A percentile compares a stretch with the other conserved stretches of the same genome.
Conservation (phyloP, 1,140 invertebrate species). For the Habropoda laboriosa region DNA sequence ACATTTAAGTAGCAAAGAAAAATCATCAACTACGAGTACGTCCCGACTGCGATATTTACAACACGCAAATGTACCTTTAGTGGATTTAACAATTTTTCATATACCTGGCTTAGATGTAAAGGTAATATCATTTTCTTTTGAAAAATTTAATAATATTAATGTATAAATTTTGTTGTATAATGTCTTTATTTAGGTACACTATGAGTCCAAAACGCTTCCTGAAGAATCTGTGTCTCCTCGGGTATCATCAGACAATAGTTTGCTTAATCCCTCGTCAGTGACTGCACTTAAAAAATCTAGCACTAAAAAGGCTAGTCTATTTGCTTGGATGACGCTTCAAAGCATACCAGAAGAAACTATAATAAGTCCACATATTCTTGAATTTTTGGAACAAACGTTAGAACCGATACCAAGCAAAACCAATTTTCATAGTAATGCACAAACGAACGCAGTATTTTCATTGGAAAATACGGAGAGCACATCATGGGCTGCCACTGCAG, state of each 20-base stretch:
- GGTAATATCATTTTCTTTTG: constrained; percentile 80
- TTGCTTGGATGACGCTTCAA: constrained; percentile 97
- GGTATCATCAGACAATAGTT: constrained; percentile 68
- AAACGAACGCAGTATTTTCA: constrained; percentile 73
- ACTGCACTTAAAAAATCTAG: constrained; percentile 83
- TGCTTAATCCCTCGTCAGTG: constrained; percentile 70
- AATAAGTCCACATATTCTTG: constrained; percentile 96
- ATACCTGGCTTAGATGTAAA: constrained; percentile 97
- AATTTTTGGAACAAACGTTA: constrained; percentile 96
- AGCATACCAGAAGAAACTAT: constrained; percentile 98
- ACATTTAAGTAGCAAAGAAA: constrained; percentile 79
- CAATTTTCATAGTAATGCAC: constrained; percentile 76
- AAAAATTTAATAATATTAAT: constrained; percentile 17
- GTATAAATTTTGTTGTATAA: background rate
- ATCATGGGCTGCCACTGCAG: constrained; percentile 80
- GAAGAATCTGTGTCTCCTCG: constrained; percentile 82
- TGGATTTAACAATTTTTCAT: constrained; percentile 95
- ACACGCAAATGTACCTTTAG: constrained; percentile 82
- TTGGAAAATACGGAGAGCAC: constrained; percentile 77
- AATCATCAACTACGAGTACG: constrained; percentile 78
- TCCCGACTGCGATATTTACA: constrained; percentile 81
- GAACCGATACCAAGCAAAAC: constrained; percentile 93
- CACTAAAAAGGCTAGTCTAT: constrained; percentile 95
- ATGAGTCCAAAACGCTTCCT: constrained; percentile 90
- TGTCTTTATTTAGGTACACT: constrained; percentile 86